phyloP scores from a whole-genome alignment of 1,140 invertebrate genomes.

The Pinna nobilis region DNA sequence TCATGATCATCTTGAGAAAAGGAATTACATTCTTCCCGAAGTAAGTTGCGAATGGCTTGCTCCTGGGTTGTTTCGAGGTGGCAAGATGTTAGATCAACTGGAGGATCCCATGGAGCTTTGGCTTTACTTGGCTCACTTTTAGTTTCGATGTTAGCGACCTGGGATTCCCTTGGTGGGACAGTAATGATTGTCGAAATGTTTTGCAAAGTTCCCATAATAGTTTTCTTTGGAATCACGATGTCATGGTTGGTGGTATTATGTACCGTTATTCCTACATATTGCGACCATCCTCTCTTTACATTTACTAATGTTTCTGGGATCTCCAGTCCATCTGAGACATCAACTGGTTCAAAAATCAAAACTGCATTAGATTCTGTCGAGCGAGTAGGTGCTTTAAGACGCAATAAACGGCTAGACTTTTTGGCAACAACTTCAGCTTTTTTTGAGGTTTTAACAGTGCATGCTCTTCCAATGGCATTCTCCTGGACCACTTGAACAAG shows the following conservation, averaged over 20 bases:
- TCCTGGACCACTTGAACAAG: not conserved
- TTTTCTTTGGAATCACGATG: not conserved
- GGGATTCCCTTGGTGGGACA: too few species aligned
- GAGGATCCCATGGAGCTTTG: too few species aligned
- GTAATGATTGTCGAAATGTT: not conserved
- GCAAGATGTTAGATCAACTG: too few species aligned
- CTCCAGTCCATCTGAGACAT: not conserved
- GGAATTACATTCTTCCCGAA: too few species aligned
- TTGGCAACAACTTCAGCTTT: not conserved
- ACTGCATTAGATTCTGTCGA: too few species aligned
- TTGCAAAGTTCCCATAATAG: not conserved
- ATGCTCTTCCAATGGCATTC: not conserved
- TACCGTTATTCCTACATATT: not conserved
- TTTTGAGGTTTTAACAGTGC: not conserved
- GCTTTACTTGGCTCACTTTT: too few species aligned
- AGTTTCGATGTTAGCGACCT: too few species aligned
- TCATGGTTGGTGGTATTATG: not conserved
- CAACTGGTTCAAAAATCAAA: not conserved
- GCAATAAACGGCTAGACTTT: not conserved
- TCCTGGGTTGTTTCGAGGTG: too few species aligned
- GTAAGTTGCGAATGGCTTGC: too few species aligned
- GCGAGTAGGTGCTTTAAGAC: not conserved
- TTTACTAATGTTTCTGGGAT: not conserved
- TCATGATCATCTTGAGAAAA: too few species aligned
- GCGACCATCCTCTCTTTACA: not conserved